Base-by-base conservation (phyloP, 2,888 invertebrate species). In the Ctena decussata region DNA sequence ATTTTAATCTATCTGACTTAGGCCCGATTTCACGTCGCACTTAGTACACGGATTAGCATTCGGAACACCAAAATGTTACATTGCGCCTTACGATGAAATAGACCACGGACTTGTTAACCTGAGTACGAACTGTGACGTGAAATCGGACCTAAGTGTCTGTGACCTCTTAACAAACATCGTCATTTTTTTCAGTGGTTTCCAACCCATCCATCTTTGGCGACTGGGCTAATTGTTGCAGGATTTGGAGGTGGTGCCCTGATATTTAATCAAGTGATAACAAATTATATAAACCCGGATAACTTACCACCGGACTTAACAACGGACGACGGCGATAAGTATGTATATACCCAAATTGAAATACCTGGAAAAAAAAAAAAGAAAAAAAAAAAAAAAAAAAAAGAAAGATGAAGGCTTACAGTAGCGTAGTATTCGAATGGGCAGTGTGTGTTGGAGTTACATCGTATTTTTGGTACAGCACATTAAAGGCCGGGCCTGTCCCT, bases 261-360 rank as follows among this genome's bases (percentile, higher is more conserved):
- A 70, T 95, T 95, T 87, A 94, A 95, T 77, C 95, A 93, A 81
- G 87, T 96, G 35, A 96, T 96, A 85, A 96, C 96, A 18, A 91
- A 89, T n/a, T 96, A 93, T 85, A 93, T 96, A 65, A 96, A 96
- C 86, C 96, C 96, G 0, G 65, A 94, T 39, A 96, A 96, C 76
- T 53, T 86, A 35, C 78, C 86, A 24, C 91, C 95, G 8, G 84
- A 85, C 60, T 46, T 79, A 1, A 75, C 57, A n/a, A 77, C 73
- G 1, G 77, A 77, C 5, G 77, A 77, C 18, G 77, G 82, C 27
- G 82, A 82, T 18, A 77, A 71, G 82, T 60, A 49, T 11, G 49
- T 21, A 21, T n/a, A n/a, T n/a, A n/a, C n/a, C n/a, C n/a, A n/a
- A n/a, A n/a, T n/a, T n/a, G n/a, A n/a, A n/a, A n/a, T n/a, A n/a